Conservation (phyloP, 2,888 invertebrate genomes). For the Chrysomela aeneicollis region DNA sequence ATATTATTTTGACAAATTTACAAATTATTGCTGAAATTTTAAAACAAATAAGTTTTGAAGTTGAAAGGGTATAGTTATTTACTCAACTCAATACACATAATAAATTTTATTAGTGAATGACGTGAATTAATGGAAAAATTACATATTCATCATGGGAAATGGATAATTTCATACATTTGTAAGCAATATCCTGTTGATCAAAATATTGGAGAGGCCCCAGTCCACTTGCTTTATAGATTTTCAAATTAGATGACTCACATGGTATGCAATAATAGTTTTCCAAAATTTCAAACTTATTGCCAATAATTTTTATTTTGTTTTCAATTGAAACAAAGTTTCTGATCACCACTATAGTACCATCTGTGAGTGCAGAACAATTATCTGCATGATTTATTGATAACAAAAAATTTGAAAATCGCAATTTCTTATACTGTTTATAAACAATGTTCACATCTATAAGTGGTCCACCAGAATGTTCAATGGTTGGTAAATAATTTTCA, state of each 20-base stretch:
- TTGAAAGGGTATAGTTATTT: constrained; percentile 3
- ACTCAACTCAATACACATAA: background rate
- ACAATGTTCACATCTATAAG: constrained; percentile 1
- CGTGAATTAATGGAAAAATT: constrained; percentile 2
- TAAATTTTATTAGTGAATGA: constrained; percentile 5
- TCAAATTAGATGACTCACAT: constrained; percentile 6
- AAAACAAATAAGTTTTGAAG: constrained; percentile 8
- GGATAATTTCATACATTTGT: constrained; percentile 17
- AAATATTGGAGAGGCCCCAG: constrained; percentile 13
- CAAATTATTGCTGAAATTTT: constrained; percentile 6
- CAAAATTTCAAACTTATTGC: constrained; percentile 12
- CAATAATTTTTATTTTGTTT: constrained; percentile 5
- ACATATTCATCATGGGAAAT: constrained; percentile 16
- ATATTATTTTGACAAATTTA: too few species aligned
- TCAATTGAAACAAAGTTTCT: constrained; percentile 15
- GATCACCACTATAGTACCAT: constrained; percentile 15
- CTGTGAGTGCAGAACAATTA: constrained; percentile 12
- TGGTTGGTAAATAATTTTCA: constrained; percentile 7
- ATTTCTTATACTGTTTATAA: constrained; percentile 1
- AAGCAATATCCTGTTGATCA: constrained; percentile 10
- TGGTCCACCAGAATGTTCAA: constrained; percentile 7
- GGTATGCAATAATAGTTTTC: constrained; percentile 5
- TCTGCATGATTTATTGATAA: constrained; percentile 14
- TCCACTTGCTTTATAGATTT: constrained; percentile 1
- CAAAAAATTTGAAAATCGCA: constrained; percentile 7